Evolutionary conservation across 2,888 invertebrate species (phyloP).

Genomic region (Brachypalpus laphriformis): DNA sequence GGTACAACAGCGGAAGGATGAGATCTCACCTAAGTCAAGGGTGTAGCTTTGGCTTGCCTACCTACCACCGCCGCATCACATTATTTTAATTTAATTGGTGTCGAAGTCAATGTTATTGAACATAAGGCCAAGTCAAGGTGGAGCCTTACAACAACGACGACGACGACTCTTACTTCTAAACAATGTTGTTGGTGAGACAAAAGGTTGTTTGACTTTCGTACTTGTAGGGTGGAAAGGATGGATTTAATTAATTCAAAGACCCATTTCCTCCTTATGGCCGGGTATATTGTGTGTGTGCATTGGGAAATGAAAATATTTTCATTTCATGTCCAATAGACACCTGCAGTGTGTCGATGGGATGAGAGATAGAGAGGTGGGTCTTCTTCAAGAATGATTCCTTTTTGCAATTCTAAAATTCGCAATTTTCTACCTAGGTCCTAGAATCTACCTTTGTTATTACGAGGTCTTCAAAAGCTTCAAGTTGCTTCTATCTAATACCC

Average conservation of each 20-base stretch:
- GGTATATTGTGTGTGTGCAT: constrained; percentile 10
- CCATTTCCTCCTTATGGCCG: constrained; percentile 15
- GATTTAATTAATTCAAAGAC: constrained; percentile 71
- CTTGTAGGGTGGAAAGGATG: constrained; percentile 8
- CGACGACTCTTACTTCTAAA: constrained; percentile 9
- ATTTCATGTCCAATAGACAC: constrained; percentile 63
- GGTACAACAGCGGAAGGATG: too few relatives aligned
- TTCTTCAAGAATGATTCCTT: constrained; percentile 13
- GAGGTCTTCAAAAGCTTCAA: too few relatives aligned
- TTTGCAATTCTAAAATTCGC: constrained; percentile 1
- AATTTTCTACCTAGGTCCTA: background rate
- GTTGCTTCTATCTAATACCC: background rate
- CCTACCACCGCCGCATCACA: constrained; percentile 54
- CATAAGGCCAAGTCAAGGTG: constrained; percentile 69
- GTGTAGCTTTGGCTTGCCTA: too few relatives aligned
- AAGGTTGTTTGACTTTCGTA: constrained; percentile 56
- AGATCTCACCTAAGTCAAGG: constrained; percentile 8
- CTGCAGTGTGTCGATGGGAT: constrained; percentile 56
- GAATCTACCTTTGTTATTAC: background rate
- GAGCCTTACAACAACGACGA: constrained; percentile 4
- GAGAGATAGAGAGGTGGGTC: background rate
- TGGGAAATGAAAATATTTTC: constrained; percentile 69
- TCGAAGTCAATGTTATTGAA: constrained; percentile 74
- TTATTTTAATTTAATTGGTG: constrained; percentile 74
- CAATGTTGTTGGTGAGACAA: constrained; percentile 58